Evolutionary conservation across 37 sponge, comb jelly and placozoan genomes (phyloP).

Genomic region (Eunapius fragilis): DNA sequence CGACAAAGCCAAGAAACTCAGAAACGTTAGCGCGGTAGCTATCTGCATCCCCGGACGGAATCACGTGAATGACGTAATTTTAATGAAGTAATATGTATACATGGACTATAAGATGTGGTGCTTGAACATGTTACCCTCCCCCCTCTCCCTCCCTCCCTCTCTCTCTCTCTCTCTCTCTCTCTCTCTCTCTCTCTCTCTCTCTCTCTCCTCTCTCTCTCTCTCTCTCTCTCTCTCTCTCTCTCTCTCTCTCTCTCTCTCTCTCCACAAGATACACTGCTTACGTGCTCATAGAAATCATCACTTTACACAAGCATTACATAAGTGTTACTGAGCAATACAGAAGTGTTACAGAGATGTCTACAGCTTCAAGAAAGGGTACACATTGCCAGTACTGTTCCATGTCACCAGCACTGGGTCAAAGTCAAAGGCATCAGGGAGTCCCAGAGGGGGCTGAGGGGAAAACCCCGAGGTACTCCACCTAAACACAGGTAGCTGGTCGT

Average conservation of each 20-base stretch:
- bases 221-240: too few species aligned
- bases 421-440: conserved; percentile 88
- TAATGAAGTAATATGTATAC: too few species aligned
- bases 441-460: conserved; percentile 60
- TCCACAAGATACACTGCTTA: too few species aligned
- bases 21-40: neutral
- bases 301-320: neutral
- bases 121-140: too few species aligned
- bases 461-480: conserved; percentile 91
- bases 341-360: neutral
- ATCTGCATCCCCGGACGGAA: neutral
- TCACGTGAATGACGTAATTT: neutral
- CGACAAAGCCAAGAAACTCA: neutral
- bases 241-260: too few species aligned
- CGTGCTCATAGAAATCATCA: too few species aligned
- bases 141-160: too few species aligned
- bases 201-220: too few species aligned
- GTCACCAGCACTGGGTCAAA: conserved; percentile 59
- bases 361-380: neutral
- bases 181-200: too few species aligned
- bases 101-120: too few species aligned
- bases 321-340: neutral
- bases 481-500: conserved; percentile 89
- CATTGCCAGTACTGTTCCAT: conserved; percentile 7
- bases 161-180: too few species aligned